Conservation (phyloP, 1,140 invertebrate species). For the Helicoverpa armigera region DNA sequence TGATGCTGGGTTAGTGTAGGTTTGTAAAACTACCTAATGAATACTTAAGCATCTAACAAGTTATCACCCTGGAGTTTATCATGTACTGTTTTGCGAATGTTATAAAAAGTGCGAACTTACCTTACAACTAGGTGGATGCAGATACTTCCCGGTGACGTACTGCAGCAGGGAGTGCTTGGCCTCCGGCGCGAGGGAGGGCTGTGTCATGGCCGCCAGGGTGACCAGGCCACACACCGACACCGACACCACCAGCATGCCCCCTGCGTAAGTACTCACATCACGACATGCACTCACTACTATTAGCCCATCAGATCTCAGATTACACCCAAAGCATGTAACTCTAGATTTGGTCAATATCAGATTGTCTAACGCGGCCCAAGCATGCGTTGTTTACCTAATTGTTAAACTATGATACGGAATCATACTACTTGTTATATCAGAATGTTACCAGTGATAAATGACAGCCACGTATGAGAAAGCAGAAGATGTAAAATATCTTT, state of each 20-base stretch:
- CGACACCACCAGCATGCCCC: constrained; percentile 95
- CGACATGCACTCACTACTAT: too few species aligned
- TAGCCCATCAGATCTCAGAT: too few species aligned
- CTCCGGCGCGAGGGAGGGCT: constrained; percentile 93
- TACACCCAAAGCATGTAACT: too few species aligned
- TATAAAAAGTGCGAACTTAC: constrained; percentile 86
- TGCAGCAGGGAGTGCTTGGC: constrained; percentile 95
- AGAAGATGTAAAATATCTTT: background rate
- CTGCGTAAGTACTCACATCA: constrained; percentile 72
- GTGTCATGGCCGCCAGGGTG: constrained; percentile 94
- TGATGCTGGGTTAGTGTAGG: too few species aligned
- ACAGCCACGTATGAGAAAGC: too few species aligned
- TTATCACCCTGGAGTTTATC: background rate
- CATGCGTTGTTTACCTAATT: background rate
- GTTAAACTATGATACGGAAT: background rate
- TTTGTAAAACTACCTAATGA: too few species aligned
- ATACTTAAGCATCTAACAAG: too few species aligned
- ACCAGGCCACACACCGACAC: constrained; percentile 94
- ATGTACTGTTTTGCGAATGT: too few species aligned
- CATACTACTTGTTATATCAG: too few species aligned
- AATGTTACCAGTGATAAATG: too few species aligned
- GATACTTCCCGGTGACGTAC: constrained; percentile 96
- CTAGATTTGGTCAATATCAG: too few species aligned
- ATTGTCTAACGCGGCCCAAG: too few species aligned
- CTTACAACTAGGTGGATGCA: constrained; percentile 94